phyloP scores from a whole-genome alignment of 2,113 vertebrate genomes.

The Hypocryptadius cinnamomeus region DNA sequence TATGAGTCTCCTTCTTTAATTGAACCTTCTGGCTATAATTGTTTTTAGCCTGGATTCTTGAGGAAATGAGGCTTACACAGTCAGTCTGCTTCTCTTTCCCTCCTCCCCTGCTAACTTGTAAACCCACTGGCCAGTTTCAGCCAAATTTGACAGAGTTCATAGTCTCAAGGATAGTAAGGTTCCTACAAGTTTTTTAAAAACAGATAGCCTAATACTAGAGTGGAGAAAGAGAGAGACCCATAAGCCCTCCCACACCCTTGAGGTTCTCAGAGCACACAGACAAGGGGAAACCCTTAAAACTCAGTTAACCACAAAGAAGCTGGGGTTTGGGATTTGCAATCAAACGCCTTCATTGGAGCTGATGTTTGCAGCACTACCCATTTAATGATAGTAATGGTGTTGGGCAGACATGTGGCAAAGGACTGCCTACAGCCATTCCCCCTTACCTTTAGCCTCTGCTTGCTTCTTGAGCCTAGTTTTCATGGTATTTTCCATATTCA shows the following conservation, averaged over 20 bases:
- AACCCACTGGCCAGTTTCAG: not conserved
- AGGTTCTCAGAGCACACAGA: not conserved
- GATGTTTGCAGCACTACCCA: accelerated
- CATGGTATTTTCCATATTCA: not conserved
- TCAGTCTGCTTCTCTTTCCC: not conserved
- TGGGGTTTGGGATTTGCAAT: not conserved
- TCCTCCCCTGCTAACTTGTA: not conserved
- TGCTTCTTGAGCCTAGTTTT: not conserved
- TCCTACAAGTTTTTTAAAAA: not conserved
- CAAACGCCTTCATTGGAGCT: not conserved
- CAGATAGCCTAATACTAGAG: not conserved
- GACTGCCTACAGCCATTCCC: not conserved
- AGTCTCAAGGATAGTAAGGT: not conserved
- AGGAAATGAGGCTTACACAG: slow-evolving; percentile 1
- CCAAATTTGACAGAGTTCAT: not conserved
- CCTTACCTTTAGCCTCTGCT: not conserved
- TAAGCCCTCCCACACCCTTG: not conserved
- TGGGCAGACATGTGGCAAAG: not conserved
- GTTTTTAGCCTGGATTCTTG: slow-evolving; percentile 30
- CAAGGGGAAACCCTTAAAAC: not conserved
- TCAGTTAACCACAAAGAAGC: not conserved
- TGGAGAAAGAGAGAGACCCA: not conserved
- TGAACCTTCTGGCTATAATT: slow-evolving; percentile 50
- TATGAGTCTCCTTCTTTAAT: slow-evolving; percentile 24
- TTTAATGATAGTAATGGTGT: not conserved